A percentile compares a stretch with the other conserved stretches of the same genome.
phyloP scores from a whole-genome alignment of 2,888 invertebrate species.

The Drosophila niveifrons region DNA sequence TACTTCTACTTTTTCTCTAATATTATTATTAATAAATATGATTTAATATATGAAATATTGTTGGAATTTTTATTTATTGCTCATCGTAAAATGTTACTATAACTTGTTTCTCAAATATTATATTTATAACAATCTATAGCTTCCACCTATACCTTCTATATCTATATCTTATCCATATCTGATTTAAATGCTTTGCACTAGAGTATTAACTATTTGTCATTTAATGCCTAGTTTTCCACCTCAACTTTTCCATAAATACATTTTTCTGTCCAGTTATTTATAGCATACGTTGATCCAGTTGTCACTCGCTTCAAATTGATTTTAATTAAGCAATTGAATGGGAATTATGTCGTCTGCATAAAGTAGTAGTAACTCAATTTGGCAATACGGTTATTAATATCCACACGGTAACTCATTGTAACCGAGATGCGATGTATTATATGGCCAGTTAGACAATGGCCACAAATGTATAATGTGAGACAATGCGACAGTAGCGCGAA shows the following conservation, averaged over 20 bases:
- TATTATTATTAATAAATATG: too few species aligned
- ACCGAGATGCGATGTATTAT: constrained; percentile 24
- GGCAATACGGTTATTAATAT: constrained; percentile 52
- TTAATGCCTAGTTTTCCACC: neutral
- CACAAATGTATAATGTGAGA: neutral
- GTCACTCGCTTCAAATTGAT: constrained; percentile 44
- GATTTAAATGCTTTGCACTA: too few species aligned
- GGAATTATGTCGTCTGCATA: constrained; percentile 1
- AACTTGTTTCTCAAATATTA: too few species aligned
- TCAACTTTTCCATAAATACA: neutral
- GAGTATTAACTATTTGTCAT: neutral
- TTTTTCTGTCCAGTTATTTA: constrained; percentile 21
- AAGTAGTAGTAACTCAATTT: constrained; percentile 27
- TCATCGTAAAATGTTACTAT: too few species aligned
- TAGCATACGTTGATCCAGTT: constrained; percentile 25
- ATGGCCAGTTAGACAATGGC: constrained; percentile 34
- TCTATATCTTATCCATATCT: too few species aligned
- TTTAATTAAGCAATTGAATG: constrained; percentile 64
- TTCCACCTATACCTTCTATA: too few species aligned
- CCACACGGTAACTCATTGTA: constrained; percentile 2
- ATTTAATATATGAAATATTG: neutral
- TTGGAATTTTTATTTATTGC: neutral
- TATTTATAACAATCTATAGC: too few species aligned
- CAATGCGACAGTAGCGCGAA: constrained; percentile 24
- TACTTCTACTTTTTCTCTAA: too few species aligned